Conservation (phyloP, 2,113 vertebrate genomes). For the Bothrops jararaca region DNA sequence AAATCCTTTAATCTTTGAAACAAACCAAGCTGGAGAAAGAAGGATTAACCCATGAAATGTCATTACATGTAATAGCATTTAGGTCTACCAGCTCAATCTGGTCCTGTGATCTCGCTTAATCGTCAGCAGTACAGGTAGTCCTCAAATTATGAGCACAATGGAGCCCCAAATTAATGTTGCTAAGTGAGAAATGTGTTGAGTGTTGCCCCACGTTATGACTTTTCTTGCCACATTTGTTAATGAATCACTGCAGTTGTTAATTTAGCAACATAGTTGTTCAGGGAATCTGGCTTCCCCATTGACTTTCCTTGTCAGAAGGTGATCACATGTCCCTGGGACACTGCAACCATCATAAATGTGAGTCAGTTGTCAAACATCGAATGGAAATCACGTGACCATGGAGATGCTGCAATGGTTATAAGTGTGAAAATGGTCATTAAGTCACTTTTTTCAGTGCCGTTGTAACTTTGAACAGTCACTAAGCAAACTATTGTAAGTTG, state of each 20-base stretch:
- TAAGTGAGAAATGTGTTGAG: not conserved
- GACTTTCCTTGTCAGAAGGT: not conserved
- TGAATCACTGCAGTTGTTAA: not conserved
- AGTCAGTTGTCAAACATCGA: not conserved
- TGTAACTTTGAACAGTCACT: too few relatives aligned
- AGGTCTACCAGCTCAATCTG: not conserved
- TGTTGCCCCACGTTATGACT: not conserved
- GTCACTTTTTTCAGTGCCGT: not conserved
- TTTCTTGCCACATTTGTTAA: not conserved
- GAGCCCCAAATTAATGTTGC: not conserved
- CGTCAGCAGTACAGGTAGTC: not conserved
- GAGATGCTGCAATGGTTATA: not conserved
- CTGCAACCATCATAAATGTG: too few relatives aligned
- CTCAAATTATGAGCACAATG: not conserved
- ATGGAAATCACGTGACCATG: not conserved
- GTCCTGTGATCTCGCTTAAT: not conserved
- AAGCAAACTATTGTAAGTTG: not conserved
- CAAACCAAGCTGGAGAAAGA: not conserved
- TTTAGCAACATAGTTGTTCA: not conserved
- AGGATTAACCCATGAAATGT: not conserved
- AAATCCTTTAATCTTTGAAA: not conserved
- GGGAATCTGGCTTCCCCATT: not conserved
- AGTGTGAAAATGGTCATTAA: not conserved
- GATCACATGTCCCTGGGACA: not conserved
- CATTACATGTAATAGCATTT: not conserved